A percentile compares a stretch with the other conserved stretches of the same genome.
These are phyloP conservation scores for Pogonocherus hispidulus DNA, from an alignment of 2,888 invertebrate species.

Conservation along the genomic window DNA sequence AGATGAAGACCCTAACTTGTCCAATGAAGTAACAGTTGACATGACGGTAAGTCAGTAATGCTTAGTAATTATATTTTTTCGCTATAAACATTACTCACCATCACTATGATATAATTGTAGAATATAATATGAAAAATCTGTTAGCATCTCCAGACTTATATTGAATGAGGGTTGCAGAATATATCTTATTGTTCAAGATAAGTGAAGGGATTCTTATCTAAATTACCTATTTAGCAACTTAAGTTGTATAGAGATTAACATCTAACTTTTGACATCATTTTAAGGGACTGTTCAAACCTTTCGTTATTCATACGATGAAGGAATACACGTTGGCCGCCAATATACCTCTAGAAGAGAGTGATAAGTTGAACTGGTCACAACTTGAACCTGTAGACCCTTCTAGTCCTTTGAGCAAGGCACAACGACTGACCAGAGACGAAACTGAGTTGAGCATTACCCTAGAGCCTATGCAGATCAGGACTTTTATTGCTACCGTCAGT, in stretches of 20 bases:
- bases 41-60: slow-evolving; percentile 65
- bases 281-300: slow-evolving; percentile 72
- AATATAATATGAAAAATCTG: too few relatives aligned
- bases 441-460: slow-evolving; percentile 28
- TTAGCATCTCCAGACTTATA: too few relatives aligned
- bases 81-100: too few relatives aligned
- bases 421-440: slow-evolving; percentile 18
- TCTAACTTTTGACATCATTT: slow-evolving; percentile 31
- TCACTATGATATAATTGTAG: too few relatives aligned
- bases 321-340: slow-evolving; percentile 78
- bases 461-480: slow-evolving; percentile 46
- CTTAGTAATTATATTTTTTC: too few relatives aligned
- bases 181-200: too few relatives aligned
- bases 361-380: slow-evolving; percentile 54
- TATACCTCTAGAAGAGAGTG: slow-evolving; percentile 71
- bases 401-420: slow-evolving; percentile 14
- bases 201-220: too few relatives aligned
- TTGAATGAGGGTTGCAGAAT: too few relatives aligned
- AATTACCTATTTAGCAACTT: too few relatives aligned
- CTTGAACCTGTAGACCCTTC: slow-evolving; percentile 32
- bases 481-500: slow-evolving; percentile 40
- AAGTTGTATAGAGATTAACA: neutral
- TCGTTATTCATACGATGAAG: slow-evolving; percentile 71
- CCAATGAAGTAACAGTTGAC: slow-evolving; percentile 72
- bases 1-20: slow-evolving; percentile 72